A percentile compares a stretch with the other conserved stretches of the same genome.
These are phyloP conservation scores for Sebastes paucispinis DNA, from an alignment of 2,797 vertebrate species.

Conservation along the genomic window DNA sequence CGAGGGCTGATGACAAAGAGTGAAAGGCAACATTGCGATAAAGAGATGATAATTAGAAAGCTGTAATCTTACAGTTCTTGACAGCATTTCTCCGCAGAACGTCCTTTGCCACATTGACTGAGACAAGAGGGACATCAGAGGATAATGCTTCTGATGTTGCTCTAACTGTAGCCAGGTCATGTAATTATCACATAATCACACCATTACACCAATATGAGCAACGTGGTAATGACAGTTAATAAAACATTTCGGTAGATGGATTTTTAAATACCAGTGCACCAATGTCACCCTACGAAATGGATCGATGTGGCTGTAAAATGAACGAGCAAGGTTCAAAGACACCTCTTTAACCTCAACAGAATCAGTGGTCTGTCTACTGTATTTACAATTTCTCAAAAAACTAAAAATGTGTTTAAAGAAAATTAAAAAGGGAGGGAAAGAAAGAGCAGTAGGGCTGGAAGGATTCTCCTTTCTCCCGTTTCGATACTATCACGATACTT, in stretches of 20 bases:
- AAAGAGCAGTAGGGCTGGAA: not conserved
- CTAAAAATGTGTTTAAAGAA: not conserved
- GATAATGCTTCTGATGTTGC: conserved; percentile 10
- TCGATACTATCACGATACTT: no score
- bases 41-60: conserved; percentile 43
- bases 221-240: not conserved
- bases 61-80: conserved; percentile 19
- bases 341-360: not conserved
- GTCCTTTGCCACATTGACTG: not conserved
- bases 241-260: not conserved
- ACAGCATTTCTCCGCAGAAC: conserved; percentile 22
- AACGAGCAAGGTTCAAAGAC: not conserved
- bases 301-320: not conserved
- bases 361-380: not conserved
- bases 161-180: not conserved
- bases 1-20: not conserved
- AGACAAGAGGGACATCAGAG: conserved; percentile 16
- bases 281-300: not conserved
- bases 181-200: conserved; percentile 1
- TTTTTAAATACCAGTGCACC: not conserved
- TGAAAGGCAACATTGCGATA: conserved; percentile 11
- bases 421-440: not conserved
- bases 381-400: not conserved
- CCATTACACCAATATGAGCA: not conserved
- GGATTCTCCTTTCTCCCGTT: no score